These are phyloP conservation scores for Saccostrea echinata DNA, from an alignment of 1,140 invertebrate genomes.

Conservation along the genomic window DNA sequence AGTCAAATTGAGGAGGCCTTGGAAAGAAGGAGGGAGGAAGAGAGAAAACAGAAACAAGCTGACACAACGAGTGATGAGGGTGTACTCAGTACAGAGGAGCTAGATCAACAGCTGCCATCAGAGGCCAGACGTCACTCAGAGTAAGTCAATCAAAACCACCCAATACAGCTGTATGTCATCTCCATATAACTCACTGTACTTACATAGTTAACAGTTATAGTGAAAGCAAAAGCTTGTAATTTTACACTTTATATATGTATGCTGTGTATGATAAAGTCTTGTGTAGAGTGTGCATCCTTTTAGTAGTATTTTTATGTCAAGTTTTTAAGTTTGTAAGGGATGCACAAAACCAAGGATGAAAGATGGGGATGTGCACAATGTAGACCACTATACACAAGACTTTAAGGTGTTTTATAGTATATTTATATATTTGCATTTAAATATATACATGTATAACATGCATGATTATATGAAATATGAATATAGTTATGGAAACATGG, in stretches of 20 bases:
- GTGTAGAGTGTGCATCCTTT: no score
- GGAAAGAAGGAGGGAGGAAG: slow-evolving; percentile 49
- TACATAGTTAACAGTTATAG: neutral
- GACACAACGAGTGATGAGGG: slow-evolving; percentile 81
- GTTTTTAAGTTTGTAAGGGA: no score
- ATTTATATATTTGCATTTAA: neutral
- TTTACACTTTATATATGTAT: neutral
- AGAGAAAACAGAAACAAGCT: slow-evolving; percentile 65
- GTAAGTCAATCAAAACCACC: slow-evolving; percentile 65
- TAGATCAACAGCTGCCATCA: slow-evolving; percentile 71
- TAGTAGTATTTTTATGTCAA: no score
- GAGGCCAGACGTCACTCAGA: slow-evolving; percentile 74
- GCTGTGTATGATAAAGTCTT: neutral
- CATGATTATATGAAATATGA: neutral
- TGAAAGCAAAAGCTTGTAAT: neutral
- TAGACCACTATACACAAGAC: no score
- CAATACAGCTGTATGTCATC: no score
- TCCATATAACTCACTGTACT: neutral
- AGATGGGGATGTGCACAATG: no score
- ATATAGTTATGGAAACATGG: no score
- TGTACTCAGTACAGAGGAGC: slow-evolving; percentile 83
- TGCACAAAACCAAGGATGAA: no score
- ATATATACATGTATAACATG: neutral
- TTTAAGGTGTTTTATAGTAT: no score
- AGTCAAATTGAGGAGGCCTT: slow-evolving; percentile 43